phyloP scores from a whole-genome alignment of 2,113 vertebrate genomes.

The Etheostoma spectabile region DNA sequence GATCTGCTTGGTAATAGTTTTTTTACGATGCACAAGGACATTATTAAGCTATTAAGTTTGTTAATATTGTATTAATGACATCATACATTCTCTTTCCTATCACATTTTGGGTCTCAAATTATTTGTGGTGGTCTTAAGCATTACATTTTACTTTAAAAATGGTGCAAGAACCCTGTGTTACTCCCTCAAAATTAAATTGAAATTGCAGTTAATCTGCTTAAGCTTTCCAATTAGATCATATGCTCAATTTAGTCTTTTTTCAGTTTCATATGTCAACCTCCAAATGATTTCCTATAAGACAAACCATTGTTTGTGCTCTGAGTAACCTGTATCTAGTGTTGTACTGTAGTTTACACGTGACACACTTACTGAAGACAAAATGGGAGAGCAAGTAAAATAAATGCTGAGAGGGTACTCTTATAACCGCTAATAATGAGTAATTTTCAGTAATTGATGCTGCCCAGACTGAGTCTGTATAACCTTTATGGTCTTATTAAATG shows the following conservation, averaged over 20 bases:
- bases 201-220: background rate
- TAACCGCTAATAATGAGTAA: conserved; percentile 8
- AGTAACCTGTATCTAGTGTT: background rate
- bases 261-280: background rate
- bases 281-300: background rate
- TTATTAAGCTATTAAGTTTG: too few species aligned
- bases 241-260: background rate
- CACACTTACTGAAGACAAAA: background rate
- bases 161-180: too few species aligned
- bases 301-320: background rate
- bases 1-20: too few species aligned
- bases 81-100: too few species aligned
- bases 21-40: too few species aligned
- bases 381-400: background rate
- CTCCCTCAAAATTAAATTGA: background rate
- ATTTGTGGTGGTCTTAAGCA: too few species aligned
- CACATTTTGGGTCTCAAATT: too few species aligned
- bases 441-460: conserved; percentile 52
- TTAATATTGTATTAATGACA: too few species aligned
- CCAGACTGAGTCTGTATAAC: conserved; percentile 34
- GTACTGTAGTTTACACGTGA: background rate
- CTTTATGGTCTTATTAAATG: conserved; percentile 38
- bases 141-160: too few species aligned
- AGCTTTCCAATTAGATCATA: background rate
- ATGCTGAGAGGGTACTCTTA: background rate